Base-by-base conservation (phyloP, 1,140 invertebrate species). In the Eurosta solidaginis region DNA sequence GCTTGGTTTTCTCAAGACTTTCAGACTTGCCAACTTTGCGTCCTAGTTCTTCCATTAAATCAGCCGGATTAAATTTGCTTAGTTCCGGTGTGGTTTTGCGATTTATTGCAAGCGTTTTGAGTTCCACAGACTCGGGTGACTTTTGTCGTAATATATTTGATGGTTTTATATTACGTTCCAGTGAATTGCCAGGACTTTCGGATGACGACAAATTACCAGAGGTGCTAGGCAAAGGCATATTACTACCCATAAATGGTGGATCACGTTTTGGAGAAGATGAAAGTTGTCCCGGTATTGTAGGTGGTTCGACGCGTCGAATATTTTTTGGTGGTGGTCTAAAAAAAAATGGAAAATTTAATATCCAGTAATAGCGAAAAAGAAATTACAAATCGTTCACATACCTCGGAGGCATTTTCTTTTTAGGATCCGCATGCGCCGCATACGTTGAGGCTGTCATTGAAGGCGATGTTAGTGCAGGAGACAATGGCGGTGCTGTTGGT, bases 301-400 rank as follows among this genome's bases (percentile, higher is more conserved):
- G 89, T 33, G 90, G 88, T 80, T 91, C 90, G 3, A 90, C 91
- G 77, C 88, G 90, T 22, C 90, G 87, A 83, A 91, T 90, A 80
- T 89, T 89, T 89, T 92, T 92, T 78, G 91, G 91, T 81, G 92
- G 92, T 79, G 91, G 90, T 83, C 92, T 92, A 80, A 47, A 87
- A 82, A 12, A 7, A 27, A 78, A 79, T 76, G 36, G 29, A 54
- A 29, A 44, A 12, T 49, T 68, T 27, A 73, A 25, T 68, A 40
- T 54, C 4, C 22, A 25, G 22, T 54, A 27, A 25, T 54, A 59
- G 14, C 25, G 9, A 29, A 17, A 44, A 74, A n/a, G 3, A 20
- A 14, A 29, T 22, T 40, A 36, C 27, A 49, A 42, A 20, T 54
- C n/a, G 7, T 33, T 79, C 88, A n/a, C n/a, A 89, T 83, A 91